Base-by-base conservation (phyloP, 2,888 invertebrate genomes). In the Hecatera dysodea region DNA sequence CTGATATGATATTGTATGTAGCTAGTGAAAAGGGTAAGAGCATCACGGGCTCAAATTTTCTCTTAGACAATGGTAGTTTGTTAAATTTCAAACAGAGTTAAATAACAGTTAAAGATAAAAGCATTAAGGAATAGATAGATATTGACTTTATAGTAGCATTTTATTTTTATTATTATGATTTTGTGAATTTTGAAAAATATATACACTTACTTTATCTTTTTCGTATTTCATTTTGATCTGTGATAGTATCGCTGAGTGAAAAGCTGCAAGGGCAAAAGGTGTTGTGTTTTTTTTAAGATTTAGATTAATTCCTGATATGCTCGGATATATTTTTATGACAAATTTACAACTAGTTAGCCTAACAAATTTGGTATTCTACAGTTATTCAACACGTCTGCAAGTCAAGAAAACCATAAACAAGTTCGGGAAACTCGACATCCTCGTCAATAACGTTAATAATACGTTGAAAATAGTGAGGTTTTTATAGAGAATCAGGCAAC, bases 1-100 rank as follows among this genome's bases (percentile, higher is more conserved):
- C 76, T 19, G 76, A 83, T 61, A 29, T 84, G 33, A 79, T 86
- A 9, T 11, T 69, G 7, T 85, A 67, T 73, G 33, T 84, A 29
- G 85, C 87, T 0, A 83, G 86, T 71, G 82, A 84, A 8, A 86
- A 79, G 27, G 87, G 79, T 0, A 78, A 36, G 19, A 59, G 80
- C 24, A 67, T 85, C 1, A 86, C 86, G 9, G 84, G 87, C 0
- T 74, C 72, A 8, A 71, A 71, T 33, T 75, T 71, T 46, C 42
- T 72, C 6, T 70, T 81, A 2, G 86, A 85, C 73, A 79, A 78
- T 67, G 85, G 86, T 19, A 22, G 56, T 59, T 44, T 72, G 19
- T 22, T 62, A 62, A 33, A 48, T 24, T 48, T 33, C 24, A 36
- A 36, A 19, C 33, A 39, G 48, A 24, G 9, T 55, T 46, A 17